Evolutionary conservation across 1,140 invertebrate species (phyloP).

Genomic region (Cyclargus thomasi): DNA sequence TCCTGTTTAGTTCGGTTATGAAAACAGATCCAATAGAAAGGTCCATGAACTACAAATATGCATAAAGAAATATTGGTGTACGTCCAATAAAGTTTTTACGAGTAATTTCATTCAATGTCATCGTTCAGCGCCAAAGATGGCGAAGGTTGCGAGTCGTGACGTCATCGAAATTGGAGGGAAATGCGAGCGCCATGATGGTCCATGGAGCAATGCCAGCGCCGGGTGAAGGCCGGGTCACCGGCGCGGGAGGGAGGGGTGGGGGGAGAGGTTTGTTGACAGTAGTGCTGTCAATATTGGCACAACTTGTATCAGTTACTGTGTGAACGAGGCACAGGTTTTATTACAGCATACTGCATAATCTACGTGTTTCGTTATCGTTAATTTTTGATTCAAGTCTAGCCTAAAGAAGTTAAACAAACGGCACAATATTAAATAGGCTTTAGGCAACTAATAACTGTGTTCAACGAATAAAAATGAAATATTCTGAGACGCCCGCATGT

Average conservation of each 20-base stretch:
- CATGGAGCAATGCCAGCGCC: slow-evolving; percentile 20
- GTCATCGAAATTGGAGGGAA: slow-evolving; percentile 10
- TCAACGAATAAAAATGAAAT: too few species aligned
- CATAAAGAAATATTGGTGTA: too few species aligned
- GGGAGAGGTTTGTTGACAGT: neutral
- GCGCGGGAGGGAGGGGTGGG: too few species aligned
- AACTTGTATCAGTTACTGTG: neutral
- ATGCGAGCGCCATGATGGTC: slow-evolving; percentile 12
- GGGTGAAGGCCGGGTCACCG: slow-evolving; percentile 19
- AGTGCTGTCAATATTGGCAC: neutral
- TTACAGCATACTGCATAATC: neutral
- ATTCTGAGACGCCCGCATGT: too few species aligned
- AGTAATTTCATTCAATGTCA: neutral
- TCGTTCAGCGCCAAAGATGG: neutral
- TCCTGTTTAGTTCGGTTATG: too few species aligned
- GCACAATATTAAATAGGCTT: too few species aligned
- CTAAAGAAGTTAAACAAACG: too few species aligned
- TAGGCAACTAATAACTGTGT: too few species aligned
- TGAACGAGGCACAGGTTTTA: neutral
- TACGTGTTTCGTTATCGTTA: too few species aligned
- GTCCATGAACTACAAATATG: neutral
- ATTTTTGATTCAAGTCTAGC: too few species aligned
- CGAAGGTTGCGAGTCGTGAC: neutral
- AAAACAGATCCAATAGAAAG: too few species aligned
- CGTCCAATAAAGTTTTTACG: neutral